A percentile compares a stretch with the other conserved stretches of the same genome.
Conservation (phyloP, 2,888 invertebrate species). For the Aphrophora alni region DNA sequence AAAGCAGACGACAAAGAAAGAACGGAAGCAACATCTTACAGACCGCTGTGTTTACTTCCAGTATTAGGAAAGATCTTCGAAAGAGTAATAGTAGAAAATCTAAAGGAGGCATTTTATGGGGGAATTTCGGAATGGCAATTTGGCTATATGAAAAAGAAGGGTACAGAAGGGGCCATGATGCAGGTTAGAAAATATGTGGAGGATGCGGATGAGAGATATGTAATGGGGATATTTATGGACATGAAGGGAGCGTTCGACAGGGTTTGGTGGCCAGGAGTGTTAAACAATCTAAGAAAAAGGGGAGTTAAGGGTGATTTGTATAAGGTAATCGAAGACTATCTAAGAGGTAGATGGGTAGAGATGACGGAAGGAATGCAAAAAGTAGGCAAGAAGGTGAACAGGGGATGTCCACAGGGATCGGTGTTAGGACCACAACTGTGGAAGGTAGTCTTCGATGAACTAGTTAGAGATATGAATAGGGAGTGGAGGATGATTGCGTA, state of each 20-base stretch:
- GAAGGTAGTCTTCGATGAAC: neutral
- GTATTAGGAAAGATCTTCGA: neutral
- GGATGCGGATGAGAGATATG: neutral
- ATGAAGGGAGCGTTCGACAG: neutral
- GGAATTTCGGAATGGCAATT: neutral
- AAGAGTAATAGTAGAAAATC: neutral
- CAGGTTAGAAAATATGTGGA: neutral
- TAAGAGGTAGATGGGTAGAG: neutral
- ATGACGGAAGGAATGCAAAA: neutral
- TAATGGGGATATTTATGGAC: neutral
- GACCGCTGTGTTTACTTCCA: neutral
- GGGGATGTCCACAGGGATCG: neutral
- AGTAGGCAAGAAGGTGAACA: neutral
- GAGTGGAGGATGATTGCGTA: neutral
- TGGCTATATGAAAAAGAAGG: neutral
- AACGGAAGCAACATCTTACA: neutral
- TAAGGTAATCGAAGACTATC: neutral
- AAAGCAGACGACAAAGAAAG: neutral
- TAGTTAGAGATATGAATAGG: neutral
- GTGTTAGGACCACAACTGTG: neutral
- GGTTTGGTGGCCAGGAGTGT: neutral
- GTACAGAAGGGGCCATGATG: neutral
- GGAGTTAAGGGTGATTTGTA: neutral
- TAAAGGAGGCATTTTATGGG: neutral
- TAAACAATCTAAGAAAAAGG: neutral